phyloP scores from a whole-genome alignment of 2,797 vertebrate genomes.

The Kryptolebias ocellatus region DNA sequence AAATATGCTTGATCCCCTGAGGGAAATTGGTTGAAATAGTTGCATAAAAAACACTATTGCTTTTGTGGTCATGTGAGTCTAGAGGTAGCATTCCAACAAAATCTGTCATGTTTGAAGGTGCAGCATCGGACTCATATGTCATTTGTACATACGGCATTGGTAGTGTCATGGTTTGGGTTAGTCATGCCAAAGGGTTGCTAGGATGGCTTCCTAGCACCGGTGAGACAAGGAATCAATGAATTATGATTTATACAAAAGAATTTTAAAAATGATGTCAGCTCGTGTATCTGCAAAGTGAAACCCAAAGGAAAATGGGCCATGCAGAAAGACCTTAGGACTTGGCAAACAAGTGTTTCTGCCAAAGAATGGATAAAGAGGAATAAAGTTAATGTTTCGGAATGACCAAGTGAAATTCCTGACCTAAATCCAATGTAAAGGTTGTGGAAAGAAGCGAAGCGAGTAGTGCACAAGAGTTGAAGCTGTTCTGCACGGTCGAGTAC shows the following conservation, averaged over 20 bases:
- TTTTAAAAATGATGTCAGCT: not conserved
- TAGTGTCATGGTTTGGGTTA: not conserved
- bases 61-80: no score
- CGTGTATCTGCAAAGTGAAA: not conserved
- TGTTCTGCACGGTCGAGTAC: constrained; percentile 1
- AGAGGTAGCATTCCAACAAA: no score
- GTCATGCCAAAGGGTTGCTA: not conserved
- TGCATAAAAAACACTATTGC: no score
- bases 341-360: constrained; percentile 2
- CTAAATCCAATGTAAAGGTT: constrained; percentile 8
- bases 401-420: constrained; percentile 10
- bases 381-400: constrained; percentile 13
- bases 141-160: not conserved
- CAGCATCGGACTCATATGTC: no score
- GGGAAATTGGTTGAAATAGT: no score
- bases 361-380: constrained; percentile 2
- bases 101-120: no score
- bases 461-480: not conserved
- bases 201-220: not conserved
- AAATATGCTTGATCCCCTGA: no score
- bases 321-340: not conserved
- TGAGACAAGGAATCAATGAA: not conserved
- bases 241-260: not conserved
- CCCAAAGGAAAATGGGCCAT: not conserved
- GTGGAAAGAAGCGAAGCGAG: constrained; percentile 8